phyloP scores from a whole-genome alignment of 2,888 invertebrate genomes.

The Nomada ferruginata region DNA sequence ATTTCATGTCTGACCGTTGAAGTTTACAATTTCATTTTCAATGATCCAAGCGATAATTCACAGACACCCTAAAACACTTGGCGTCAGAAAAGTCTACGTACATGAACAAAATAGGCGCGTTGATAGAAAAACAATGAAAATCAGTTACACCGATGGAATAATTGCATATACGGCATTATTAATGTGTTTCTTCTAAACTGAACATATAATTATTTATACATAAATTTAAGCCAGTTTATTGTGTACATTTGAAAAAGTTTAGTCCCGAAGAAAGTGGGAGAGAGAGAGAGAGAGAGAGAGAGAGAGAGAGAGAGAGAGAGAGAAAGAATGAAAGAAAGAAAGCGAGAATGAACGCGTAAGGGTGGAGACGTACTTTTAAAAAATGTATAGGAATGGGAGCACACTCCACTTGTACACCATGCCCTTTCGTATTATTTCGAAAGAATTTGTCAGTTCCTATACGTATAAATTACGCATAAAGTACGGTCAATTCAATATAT shows the following conservation, averaged over 20 bases:
- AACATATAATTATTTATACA: conserved; percentile 60
- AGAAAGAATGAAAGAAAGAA: neutral
- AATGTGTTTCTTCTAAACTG: conserved; percentile 61
- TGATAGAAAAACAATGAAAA: conserved; percentile 38
- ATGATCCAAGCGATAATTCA: conserved; percentile 36
- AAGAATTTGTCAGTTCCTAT: conserved; percentile 71
- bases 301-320: conserved; percentile 14
- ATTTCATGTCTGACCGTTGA: neutral
- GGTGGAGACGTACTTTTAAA: conserved; percentile 61
- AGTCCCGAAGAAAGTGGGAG: neutral
- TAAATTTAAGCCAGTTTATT: conserved; percentile 57
- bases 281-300: conserved; percentile 13
- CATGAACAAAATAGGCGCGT: conserved; percentile 47
- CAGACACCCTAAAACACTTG: conserved; percentile 50
- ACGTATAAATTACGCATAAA: conserved; percentile 54
- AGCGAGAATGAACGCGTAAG: conserved; percentile 6
- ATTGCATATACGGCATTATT: conserved; percentile 60
- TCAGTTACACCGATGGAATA: conserved; percentile 24
- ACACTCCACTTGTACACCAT: conserved; percentile 65
- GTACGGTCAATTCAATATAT: conserved; percentile 57
- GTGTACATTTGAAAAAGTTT: conserved; percentile 59
- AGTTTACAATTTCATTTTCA: conserved; percentile 8
- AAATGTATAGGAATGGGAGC: conserved; percentile 71
- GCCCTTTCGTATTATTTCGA: conserved; percentile 64
- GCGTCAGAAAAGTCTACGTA: conserved; percentile 54